phyloP scores from a whole-genome alignment of 1,140 invertebrate species.

The Drosophila kanapiae region DNA sequence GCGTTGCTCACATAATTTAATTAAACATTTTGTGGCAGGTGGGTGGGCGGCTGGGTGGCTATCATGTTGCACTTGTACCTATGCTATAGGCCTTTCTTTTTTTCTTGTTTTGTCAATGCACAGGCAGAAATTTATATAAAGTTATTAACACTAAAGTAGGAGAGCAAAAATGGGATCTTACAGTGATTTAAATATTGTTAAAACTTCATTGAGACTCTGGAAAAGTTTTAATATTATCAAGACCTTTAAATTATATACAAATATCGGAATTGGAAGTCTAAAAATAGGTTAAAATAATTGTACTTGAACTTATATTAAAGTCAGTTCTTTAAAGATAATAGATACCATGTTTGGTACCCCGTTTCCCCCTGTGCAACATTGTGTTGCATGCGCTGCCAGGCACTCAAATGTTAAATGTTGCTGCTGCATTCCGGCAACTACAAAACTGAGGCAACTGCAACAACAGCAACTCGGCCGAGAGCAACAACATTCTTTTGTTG shows the following conservation, averaged over 20 bases:
- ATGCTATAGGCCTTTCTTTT: constrained; percentile 15
- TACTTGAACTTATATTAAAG: not conserved
- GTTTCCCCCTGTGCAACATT: constrained; percentile 15
- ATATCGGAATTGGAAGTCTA: rapidly evolving
- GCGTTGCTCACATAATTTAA: constrained; percentile 64
- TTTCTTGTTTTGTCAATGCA: constrained; percentile 16
- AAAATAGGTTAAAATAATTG: not conserved
- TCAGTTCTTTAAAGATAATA: not conserved
- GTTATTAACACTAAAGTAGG: not conserved
- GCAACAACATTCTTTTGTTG: constrained; percentile 74
- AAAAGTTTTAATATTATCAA: not conserved
- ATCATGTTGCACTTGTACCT: constrained; percentile 40
- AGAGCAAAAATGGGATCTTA: not conserved
- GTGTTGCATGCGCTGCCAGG: constrained; percentile 61
- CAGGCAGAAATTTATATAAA: not conserved
- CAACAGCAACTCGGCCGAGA: constrained; percentile 51
- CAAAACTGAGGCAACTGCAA: constrained; percentile 49
- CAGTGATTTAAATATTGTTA: not conserved
- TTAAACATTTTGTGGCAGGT: constrained; percentile 53
- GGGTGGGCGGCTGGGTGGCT: constrained; percentile 14
- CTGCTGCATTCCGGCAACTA: constrained; percentile 55
- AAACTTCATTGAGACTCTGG: too few species aligned
- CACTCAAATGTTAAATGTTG: constrained; percentile 21
- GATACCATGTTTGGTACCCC: not conserved
- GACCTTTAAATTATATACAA: not conserved